A percentile compares a stretch with the other conserved stretches of the same genome.
phyloP scores from a whole-genome alignment of 2,113 vertebrate genomes.

The Petrocephalus microphthalmus region DNA sequence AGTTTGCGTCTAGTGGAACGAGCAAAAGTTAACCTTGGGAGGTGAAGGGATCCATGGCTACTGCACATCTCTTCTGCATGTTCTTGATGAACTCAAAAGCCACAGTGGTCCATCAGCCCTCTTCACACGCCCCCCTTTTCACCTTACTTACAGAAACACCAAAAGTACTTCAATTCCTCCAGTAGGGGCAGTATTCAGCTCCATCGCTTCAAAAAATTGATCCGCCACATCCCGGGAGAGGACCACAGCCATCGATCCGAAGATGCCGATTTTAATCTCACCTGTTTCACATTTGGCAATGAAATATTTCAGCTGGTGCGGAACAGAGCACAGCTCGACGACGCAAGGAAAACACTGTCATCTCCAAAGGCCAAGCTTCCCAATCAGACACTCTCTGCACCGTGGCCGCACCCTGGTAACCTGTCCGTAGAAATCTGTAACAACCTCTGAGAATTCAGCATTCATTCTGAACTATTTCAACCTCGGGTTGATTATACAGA shows the following conservation, averaged over 20 bases:
- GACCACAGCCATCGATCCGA: neutral
- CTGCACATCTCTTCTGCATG: neutral
- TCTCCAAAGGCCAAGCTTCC: neutral
- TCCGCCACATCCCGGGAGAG: neutral
- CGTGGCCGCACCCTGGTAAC: neutral
- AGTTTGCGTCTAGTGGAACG: neutral
- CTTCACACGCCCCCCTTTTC: neutral
- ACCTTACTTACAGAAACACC: neutral
- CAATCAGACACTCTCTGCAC: neutral
- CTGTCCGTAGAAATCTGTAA: neutral
- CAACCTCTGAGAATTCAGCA: neutral
- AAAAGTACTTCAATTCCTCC: neutral
- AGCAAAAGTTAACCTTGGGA: neutral
- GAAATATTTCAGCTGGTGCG: neutral
- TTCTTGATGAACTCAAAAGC: neutral
- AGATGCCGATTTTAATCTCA: neutral
- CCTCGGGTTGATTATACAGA: neutral
- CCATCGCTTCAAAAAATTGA: neutral
- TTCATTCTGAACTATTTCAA: neutral
- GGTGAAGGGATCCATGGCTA: neutral
- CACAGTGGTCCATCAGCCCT: neutral
- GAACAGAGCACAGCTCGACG: neutral
- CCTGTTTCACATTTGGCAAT: slow-evolving; percentile 3
- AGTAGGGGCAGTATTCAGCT: neutral
- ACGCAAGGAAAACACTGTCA: neutral